Evolutionary conservation across 2,797 vertebrate genomes (phyloP), one percentile per base, ranked within the genome.

Genomic region (Acipenser oxyrinchus): DNA sequence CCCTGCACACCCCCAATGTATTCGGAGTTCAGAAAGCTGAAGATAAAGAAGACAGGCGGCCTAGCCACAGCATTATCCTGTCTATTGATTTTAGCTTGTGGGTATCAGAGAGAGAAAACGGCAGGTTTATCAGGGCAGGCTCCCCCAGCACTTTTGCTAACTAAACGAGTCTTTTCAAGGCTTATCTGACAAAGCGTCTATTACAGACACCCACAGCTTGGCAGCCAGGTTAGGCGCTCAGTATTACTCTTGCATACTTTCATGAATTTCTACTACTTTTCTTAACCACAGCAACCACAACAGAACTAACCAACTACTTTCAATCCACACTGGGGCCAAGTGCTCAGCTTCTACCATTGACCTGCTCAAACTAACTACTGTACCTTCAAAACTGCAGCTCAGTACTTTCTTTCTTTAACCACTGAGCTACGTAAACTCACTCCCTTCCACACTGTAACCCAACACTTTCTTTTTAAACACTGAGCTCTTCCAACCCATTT

Each of bases 11-110:
- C 23, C 67, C 48, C 67, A 69, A 77, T 76, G 76, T 78, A 80
- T 74, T 82, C 23, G 23, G 63, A 78, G 79, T 76, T 83, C 81
- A 78, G 64, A 75, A 81, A 70, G 74, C 79, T 78, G 71, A 71
- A 88, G 87, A 88, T 82, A 88, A 89, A 89, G 77, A 73, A 82
- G 79, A 80, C 83, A 85, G 89, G 88, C 88, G 82, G 88, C 93
- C 91, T 89, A 89, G 88, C 84, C 77, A 86, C 87, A 86, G 93
- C 91, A 93, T 95, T 93, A 95, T 94, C 93, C 93, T 82, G 87
- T 84, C 89, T 93, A 96, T 94, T 95, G 95, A 97, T 95, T 95
- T 94, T 93, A 85, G 86, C 94, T 94, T 93, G 90, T 90, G 91
- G 93, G 92, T 95, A 96, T 97, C 93, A 95, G 88, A 90, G 87